phyloP scores from a whole-genome alignment of 2,888 invertebrate species.

The Hydraecia micacea region DNA sequence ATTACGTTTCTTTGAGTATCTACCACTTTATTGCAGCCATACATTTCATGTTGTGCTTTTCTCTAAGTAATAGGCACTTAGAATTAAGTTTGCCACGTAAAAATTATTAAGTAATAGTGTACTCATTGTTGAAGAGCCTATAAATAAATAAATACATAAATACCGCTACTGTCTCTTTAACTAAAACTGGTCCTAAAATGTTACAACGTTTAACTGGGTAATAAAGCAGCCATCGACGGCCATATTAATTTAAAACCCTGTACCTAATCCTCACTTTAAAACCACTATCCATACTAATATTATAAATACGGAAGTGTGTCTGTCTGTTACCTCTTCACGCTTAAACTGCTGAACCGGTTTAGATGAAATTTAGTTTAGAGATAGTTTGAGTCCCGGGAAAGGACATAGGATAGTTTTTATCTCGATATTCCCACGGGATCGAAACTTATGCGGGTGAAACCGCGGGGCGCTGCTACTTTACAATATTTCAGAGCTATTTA shows the following conservation, averaged over 20 bases:
- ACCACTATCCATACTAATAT: neutral
- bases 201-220: neutral
- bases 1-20: neutral
- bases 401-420: no score
- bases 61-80: neutral
- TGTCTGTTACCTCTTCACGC: no score
- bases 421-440: no score
- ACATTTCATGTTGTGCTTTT: neutral
- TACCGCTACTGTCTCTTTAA: no score
- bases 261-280: neutral
- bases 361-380: no score
- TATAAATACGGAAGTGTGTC: no score
- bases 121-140: neutral
- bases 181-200: constrained; percentile 4
- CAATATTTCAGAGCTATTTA: neutral
- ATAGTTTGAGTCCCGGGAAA: no score
- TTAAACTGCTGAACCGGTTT: no score
- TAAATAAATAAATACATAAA: neutral
- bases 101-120: neutral
- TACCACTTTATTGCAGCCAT: neutral
- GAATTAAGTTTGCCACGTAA: neutral
- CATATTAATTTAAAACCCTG: neutral
- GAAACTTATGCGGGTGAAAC: no score
- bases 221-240: neutral
- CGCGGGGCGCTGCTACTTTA: no score